These are phyloP conservation scores for Pterocles gutturalis DNA, from an alignment of 2,113 vertebrate species.

Conservation along the genomic window DNA sequence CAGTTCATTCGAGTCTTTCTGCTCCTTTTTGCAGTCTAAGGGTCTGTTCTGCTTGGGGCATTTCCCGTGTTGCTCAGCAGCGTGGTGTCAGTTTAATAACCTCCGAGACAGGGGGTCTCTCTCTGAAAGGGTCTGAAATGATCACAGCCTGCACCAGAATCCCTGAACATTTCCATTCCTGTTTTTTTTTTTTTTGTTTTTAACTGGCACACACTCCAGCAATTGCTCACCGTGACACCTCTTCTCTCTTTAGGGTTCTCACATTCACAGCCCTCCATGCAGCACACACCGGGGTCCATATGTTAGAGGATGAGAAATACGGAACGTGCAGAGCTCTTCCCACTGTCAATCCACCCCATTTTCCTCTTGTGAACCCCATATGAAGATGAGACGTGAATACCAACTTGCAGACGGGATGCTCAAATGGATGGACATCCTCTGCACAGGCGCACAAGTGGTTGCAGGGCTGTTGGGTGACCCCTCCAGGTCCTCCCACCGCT, in stretches of 20 bases:
- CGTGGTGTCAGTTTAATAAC: not conserved
- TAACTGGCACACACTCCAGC: not conserved
- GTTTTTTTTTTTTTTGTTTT: not conserved
- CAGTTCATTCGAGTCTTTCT: not conserved
- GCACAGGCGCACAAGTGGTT: fast-evolving
- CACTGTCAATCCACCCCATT: fast-evolving
- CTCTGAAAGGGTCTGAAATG: not conserved
- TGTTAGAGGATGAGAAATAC: fast-evolving
- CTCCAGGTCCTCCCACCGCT: not conserved
- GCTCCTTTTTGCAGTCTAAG: not conserved
- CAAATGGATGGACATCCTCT: fast-evolving
- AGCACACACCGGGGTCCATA: fast-evolving
- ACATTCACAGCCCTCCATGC: fast-evolving
- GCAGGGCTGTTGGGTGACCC: too few species aligned
- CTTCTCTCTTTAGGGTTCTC: not conserved
- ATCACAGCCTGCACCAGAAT: not conserved
- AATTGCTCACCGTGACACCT: not conserved
- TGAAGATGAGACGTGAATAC: fast-evolving
- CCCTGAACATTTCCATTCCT: not conserved
- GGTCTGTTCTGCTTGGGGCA: not conserved
- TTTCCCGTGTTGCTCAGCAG: not conserved
- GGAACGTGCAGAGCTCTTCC: fast-evolving
- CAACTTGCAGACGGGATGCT: fast-evolving
- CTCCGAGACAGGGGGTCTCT: not conserved
- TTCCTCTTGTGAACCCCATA: fast-evolving